phyloP scores from a whole-genome alignment of 1,140 invertebrate species.

The Pinna nobilis region DNA sequence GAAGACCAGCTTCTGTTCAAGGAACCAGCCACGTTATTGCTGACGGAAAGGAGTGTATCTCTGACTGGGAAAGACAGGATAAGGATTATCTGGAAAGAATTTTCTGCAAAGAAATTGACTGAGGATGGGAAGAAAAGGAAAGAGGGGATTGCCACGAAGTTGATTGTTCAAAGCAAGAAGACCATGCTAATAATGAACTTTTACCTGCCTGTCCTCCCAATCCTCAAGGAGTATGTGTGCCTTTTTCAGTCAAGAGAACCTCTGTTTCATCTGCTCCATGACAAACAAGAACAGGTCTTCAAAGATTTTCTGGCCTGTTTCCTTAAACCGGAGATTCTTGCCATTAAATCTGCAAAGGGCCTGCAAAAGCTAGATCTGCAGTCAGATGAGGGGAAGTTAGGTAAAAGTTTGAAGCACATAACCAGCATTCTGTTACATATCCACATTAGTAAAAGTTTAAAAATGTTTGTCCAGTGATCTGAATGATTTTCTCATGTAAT shows the following conservation, averaged over 20 bases:
- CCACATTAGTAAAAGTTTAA: no score
- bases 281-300: constrained; percentile 40
- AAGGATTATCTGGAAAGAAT: constrained; percentile 1
- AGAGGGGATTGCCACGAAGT: constrained; percentile 23
- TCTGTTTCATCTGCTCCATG: constrained; percentile 43
- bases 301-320: constrained; percentile 42
- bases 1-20: constrained; percentile 15
- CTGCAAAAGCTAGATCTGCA: constrained; percentile 3
- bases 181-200: constrained; percentile 30
- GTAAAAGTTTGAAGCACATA: no score
- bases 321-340: constrained; percentile 37
- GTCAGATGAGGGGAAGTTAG: not conserved
- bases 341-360: constrained; percentile 4
- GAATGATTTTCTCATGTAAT: no score
- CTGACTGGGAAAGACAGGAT: constrained; percentile 17
- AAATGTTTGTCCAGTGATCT: no score
- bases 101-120: constrained; percentile 33
- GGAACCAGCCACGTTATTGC: not conserved
- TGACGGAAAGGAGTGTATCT: constrained; percentile 2
- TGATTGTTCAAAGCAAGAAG: not conserved
- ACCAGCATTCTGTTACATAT: no score
- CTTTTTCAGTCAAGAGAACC: constrained; percentile 45
- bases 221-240: constrained; percentile 43
- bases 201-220: constrained; percentile 33
- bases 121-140: constrained; percentile 45